Conservation (phyloP, 1,140 invertebrate species). For the Heliconius himera region DNA sequence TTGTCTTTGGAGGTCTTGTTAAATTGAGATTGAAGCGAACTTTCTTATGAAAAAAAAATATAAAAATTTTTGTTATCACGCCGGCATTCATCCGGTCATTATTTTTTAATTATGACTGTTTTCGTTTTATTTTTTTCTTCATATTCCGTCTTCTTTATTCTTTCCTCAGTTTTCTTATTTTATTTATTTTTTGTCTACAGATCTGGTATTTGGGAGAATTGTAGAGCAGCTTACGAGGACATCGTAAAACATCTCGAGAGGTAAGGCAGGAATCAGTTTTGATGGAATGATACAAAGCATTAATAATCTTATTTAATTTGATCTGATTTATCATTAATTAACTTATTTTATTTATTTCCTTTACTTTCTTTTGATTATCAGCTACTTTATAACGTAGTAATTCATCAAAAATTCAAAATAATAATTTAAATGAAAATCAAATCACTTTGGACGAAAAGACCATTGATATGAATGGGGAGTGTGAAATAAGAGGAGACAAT, state of each 20-base stretch:
- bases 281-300: too few species aligned
- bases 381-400: too few species aligned
- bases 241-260: constrained; percentile 96
- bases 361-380: constrained; percentile 3
- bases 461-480: constrained; percentile 71
- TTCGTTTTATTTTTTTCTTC: constrained; percentile 55
- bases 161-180: constrained; percentile 70
- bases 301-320: background rate
- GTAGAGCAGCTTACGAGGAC: constrained; percentile 95
- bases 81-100: constrained; percentile 36
- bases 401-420: constrained; percentile 23
- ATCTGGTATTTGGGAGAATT: constrained; percentile 96
- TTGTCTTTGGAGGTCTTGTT: constrained; percentile 56
- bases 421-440: background rate
- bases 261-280: constrained; percentile 80
- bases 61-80: constrained; percentile 46
- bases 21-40: constrained; percentile 44
- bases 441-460: constrained; percentile 58
- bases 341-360: constrained; percentile 35
- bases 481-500: constrained; percentile 81
- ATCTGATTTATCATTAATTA: constrained; percentile 24
- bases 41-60: constrained; percentile 49
- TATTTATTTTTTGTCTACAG: constrained; percentile 83
- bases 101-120: constrained; percentile 44
- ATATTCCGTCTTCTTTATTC: constrained; percentile 46